Evolutionary conservation across 2,113 vertebrate species (phyloP).

Genomic region (Brachyhypopomus occidentalis): DNA sequence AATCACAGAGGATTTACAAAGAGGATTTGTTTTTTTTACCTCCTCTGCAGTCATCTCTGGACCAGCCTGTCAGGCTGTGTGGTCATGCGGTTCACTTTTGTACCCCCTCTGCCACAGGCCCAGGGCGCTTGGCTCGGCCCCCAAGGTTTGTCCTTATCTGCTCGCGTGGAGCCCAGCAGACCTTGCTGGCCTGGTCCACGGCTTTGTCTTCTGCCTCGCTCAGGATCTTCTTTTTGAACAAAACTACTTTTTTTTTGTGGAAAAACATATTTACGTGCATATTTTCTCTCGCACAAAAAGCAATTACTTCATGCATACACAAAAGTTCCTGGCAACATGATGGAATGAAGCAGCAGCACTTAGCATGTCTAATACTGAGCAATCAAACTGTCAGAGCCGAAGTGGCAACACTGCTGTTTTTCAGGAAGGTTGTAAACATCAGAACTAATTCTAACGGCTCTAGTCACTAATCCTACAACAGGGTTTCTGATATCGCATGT

Average conservation of each 20-base stretch:
- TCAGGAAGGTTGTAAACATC: neutral
- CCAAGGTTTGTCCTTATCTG: slow-evolving; percentile 39
- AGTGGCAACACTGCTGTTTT: neutral
- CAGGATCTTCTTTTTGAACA: slow-evolving; percentile 9
- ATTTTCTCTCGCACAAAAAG: slow-evolving; percentile 7
- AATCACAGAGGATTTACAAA: slow-evolving; percentile 33
- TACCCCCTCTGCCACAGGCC: neutral
- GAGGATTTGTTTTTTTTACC: neutral
- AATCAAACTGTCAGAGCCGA: slow-evolving; percentile 11
- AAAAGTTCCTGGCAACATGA: neutral
- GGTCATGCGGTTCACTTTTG: slow-evolving; percentile 18
- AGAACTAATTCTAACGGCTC: neutral
- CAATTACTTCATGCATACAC: neutral
- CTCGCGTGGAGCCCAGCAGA: neutral
- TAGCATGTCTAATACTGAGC: neutral
- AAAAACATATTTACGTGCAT: slow-evolving; percentile 14
- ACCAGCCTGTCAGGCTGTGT: neutral
- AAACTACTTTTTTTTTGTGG: slow-evolving; percentile 10
- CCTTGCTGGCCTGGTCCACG: slow-evolving; percentile 28
- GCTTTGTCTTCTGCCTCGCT: slow-evolving; percentile 34
- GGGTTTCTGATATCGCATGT: neutral
- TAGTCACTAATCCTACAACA: neutral
- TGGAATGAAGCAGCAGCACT: neutral
- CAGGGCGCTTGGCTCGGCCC: slow-evolving; percentile 23
- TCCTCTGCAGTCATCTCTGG: slow-evolving; percentile 4